phyloP scores from a whole-genome alignment of 35 echinoderm and acorn worm genomes.

The Strongylocentrotus purpuratus region DNA sequence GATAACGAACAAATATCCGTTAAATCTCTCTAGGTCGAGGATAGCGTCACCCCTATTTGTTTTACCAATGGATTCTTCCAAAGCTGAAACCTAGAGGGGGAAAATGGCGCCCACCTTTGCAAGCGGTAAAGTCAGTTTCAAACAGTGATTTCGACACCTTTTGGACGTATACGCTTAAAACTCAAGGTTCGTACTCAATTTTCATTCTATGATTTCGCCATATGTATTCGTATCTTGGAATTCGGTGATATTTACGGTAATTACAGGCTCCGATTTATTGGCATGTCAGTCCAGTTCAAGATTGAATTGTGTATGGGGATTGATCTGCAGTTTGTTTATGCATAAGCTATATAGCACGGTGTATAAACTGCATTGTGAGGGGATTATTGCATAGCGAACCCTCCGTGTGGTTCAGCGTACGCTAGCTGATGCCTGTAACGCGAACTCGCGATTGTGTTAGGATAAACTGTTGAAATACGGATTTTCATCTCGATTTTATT shows the following conservation, averaged over 20 bases:
- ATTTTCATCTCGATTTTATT: background rate
- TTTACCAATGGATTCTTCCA: slow-evolving; percentile 9
- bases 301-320: background rate
- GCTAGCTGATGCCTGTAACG: background rate
- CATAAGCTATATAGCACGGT: slow-evolving; percentile 9
- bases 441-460: background rate
- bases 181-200: slow-evolving; percentile 20
- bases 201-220: background rate
- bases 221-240: background rate
- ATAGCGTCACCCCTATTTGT: slow-evolving; percentile 15
- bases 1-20: background rate
- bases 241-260: background rate
- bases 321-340: slow-evolving; percentile 39
- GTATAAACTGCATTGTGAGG: slow-evolving; percentile 35
- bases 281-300: background rate
- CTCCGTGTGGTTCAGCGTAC: background rate
- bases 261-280: background rate
- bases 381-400: slow-evolving; percentile 3
- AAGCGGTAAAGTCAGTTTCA: slow-evolving; percentile 22
- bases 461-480: background rate
- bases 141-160: slow-evolving; percentile 30
- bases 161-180: background rate
- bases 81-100: slow-evolving; percentile 39
- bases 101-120: slow-evolving; percentile 44
- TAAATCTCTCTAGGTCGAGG: background rate